phyloP scores from a whole-genome alignment of 2,888 invertebrate species.

The Ischnus inquisitorius region DNA sequence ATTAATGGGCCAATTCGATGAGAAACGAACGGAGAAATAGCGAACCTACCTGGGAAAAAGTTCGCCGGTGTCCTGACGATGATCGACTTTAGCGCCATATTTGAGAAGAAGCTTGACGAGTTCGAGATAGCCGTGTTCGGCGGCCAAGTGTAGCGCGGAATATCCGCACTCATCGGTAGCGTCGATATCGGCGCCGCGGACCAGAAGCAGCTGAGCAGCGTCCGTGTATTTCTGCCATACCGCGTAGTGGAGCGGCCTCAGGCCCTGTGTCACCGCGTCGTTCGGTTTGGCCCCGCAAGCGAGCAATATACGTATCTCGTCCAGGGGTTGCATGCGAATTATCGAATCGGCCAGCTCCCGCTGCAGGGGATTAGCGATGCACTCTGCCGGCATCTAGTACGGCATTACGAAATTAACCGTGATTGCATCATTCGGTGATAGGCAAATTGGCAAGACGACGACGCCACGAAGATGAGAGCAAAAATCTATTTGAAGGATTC shows the following conservation, averaged over 20 bases:
- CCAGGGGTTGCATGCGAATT: constrained; percentile 94
- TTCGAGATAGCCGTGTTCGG: constrained; percentile 93
- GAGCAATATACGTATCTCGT: constrained; percentile 94
- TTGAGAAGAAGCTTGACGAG: constrained; percentile 91
- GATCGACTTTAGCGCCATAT: constrained; percentile 93
- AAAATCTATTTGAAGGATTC: background rate
- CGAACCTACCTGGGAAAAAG: constrained; percentile 87
- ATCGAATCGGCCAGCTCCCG: constrained; percentile 96
- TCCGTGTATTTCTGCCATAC: constrained; percentile 94
- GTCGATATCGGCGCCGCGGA: constrained; percentile 93
- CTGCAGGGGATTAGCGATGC: constrained; percentile 91
- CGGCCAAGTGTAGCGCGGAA: constrained; percentile 95
- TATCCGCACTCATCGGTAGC: constrained; percentile 96
- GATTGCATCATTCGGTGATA: constrained; percentile 39
- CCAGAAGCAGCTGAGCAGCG: constrained; percentile 92
- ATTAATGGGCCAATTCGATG: background rate
- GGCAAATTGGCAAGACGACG: background rate
- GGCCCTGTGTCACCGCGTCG: constrained; percentile 93
- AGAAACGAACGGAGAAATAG: background rate
- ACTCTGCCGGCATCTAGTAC: constrained; percentile 90
- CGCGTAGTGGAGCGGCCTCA: constrained; percentile 96
- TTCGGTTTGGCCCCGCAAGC: constrained; percentile 95
- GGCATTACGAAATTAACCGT: constrained; percentile 22
- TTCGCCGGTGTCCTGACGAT: constrained; percentile 90
- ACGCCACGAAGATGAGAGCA: background rate